Base-by-base conservation (phyloP, 2,888 invertebrate species). In the Dryocosmus kuriphilus region DNA sequence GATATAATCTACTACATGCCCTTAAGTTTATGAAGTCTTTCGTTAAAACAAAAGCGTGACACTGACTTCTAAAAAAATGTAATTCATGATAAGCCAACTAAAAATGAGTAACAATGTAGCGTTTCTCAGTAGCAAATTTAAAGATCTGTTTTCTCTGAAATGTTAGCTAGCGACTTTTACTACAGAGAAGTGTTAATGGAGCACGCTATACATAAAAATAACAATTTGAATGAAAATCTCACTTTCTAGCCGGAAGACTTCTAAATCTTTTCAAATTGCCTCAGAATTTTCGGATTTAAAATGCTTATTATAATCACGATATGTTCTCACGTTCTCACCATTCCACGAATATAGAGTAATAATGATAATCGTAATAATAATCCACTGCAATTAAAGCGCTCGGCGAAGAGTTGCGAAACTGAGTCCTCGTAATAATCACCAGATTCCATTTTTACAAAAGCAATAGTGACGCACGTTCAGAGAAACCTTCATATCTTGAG, bases 221-320 rank as follows among this genome's bases (percentile, higher is more conserved):
- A n/a, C 19, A 30, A 71, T 32, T 22, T 51, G 22, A 51, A 30
- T 51, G 51, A 46, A 67, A 74, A 55, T 74, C 74, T 55, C 75
- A 79, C 80, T 80, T 80, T 80, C 80, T 80, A 80, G 74, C 77
- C 77, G 75, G 35, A 71, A 71, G 11, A 51, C 35, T 51, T n/a
- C 51, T 51, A 51, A 27, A 41, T 24, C 24, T 65, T 38, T 27
- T 22, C 30, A 71, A 71, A 51, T 32, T 71, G 71, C 51, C 51
- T 51, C 71, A 11, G 14, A 22, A 51, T 51, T 51, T 71, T 71
- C 32, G 30, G 6, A 30, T n/a, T 46, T 51, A 51, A 71, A 51
- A 46, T 51, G 46, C 46, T n/a, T 24, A 30, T 22, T 32, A 71
- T 71, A 71, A 19, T 30, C 41, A n/a, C 30, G 27, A 32, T 71